Evolutionary conservation across 2,113 vertebrate genomes (phyloP), one percentile per base, ranked within the genome.

Genomic region (Amazona guildingii): DNA sequence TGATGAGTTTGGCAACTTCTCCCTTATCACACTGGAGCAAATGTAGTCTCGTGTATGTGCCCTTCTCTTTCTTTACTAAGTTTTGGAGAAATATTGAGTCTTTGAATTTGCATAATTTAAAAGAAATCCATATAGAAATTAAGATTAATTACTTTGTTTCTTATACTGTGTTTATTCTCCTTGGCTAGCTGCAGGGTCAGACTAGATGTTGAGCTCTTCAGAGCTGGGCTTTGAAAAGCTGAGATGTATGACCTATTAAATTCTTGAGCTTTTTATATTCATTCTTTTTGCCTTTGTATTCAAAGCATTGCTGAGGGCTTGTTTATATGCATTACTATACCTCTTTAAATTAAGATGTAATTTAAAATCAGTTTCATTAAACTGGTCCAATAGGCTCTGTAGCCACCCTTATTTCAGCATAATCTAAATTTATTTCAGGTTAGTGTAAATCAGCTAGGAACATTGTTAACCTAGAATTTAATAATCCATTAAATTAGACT

Each of bases 291-390:
- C 79, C 52, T 94, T 86, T 86, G 41, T 61, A 84, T 95, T 93
- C 88, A n/a, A 21, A 78, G n/a, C 51, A 52, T 52, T 57, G 37
- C 66, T 84, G 44, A 93, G 69, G 54, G 39, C 86, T 92, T 72
- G 64, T 95, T 96, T 86, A 55, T 86, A 94, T 94, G 85, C 79
- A 72, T 84, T 90, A 41, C 83, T 55, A 35, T 83, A 44, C 43
- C 73, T 72, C 55, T 75, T 93, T 78, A 95, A 96, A 91, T 97
- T 27, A 88, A 90, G 64, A 39, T 78, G 35, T 87, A 93, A 90
- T 94, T 96, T 93, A 55, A 90, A 88, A 94, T 94, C 28, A 35
- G 27, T 78, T 90, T 92, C 76, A 82, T 96, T 96, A 93, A 86
- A 74, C 82, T 62, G 70, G 67, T 43, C 77, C 89, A 95, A 62